Conservation (phyloP, 2,113 vertebrate species). For the Tricholaema leucomelas region DNA sequence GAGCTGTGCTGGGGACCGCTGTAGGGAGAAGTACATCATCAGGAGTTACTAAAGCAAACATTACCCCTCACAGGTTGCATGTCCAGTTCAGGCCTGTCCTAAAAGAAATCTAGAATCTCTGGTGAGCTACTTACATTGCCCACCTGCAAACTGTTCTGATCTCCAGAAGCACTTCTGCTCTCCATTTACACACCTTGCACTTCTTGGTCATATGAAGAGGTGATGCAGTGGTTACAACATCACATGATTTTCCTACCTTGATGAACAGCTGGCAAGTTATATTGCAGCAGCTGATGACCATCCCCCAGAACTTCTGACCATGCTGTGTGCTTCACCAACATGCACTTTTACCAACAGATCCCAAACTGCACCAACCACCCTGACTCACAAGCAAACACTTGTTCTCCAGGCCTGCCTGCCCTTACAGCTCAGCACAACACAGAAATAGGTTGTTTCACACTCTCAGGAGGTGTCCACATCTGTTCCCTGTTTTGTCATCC, state of each 20-base stretch:
- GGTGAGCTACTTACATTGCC: neutral
- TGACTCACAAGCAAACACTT: neutral
- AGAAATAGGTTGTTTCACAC: neutral
- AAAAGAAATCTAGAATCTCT: neutral
- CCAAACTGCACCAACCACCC: accelerated
- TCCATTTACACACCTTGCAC: accelerated
- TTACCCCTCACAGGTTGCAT: neutral
- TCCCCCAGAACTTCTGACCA: neutral
- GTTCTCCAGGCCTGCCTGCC: neutral
- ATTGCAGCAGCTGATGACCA: neutral
- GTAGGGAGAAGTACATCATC: neutral
- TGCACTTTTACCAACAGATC: neutral
- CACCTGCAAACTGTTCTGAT: neutral
- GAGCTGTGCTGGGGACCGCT: neutral
- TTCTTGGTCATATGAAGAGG: neutral
- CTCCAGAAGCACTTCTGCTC: neutral
- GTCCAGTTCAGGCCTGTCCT: neutral
- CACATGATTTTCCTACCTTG: neutral
- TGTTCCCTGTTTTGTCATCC: neutral
- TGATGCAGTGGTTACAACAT: neutral
- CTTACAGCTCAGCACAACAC: neutral
- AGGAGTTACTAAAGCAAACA: neutral
- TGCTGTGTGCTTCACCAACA: neutral
- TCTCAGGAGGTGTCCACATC: neutral
- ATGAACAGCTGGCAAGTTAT: neutral